A percentile compares a stretch with the other conserved stretches of the same genome.
Conservation (phyloP, 2,888 invertebrate genomes). For the Calameuta pallipes region DNA sequence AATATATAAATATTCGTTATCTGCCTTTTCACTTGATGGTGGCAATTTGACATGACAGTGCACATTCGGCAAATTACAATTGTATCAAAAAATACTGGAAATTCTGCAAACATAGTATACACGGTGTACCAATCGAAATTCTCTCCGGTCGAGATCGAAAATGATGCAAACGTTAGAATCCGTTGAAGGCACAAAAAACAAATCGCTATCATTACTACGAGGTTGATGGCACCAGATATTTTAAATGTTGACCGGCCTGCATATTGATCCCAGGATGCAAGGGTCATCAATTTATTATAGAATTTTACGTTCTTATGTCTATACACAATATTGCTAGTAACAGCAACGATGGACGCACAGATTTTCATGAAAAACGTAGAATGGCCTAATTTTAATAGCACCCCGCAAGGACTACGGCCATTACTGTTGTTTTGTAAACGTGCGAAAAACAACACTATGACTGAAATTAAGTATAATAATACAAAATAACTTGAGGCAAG, state of each 20-base stretch:
- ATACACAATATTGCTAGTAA: not conserved
- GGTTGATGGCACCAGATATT: not conserved
- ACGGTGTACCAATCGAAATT: not conserved
- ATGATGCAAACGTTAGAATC: not conserved
- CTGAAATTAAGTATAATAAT: not conserved
- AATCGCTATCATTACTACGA: not conserved
- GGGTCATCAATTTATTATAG: not conserved
- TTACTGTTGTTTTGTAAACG: not conserved
- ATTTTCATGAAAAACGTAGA: not conserved
- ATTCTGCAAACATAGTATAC: not conserved
- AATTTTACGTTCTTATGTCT: not conserved
- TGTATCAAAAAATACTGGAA: not conserved
- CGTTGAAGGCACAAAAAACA: not conserved
- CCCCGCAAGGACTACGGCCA: not conserved
- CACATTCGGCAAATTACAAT: not conserved
- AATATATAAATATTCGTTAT: not conserved
- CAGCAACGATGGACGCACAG: not conserved
- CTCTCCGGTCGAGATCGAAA: not conserved
- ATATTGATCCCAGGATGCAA: not conserved
- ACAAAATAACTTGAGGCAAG: not conserved
- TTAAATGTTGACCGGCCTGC: not conserved
- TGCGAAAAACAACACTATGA: not conserved
- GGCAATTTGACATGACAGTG: not conserved
- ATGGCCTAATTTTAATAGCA: not conserved
- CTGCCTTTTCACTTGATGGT: not conserved